Conservation (phyloP, 2,888 invertebrate species). For the Sminthurinus aureus region DNA sequence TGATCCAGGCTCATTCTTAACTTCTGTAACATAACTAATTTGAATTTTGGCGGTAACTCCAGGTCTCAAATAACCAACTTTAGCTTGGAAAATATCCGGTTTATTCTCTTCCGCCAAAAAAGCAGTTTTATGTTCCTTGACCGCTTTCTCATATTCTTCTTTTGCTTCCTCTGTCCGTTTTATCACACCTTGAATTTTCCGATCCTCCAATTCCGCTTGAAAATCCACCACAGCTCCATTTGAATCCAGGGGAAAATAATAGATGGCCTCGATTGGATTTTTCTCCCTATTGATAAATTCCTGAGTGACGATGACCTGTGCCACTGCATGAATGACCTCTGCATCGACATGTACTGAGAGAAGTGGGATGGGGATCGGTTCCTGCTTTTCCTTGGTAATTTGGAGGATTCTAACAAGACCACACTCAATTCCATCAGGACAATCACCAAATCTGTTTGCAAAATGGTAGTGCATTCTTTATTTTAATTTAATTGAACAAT, state of each 20-base stretch:
- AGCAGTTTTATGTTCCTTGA: conserved; percentile 47
- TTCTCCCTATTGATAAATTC: conserved; percentile 56
- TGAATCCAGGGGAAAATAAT: conserved; percentile 35
- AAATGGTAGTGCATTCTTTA: no score
- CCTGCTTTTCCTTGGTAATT: conserved; percentile 41
- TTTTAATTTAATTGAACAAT: no score
- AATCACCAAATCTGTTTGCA: background rate
- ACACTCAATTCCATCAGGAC: background rate
- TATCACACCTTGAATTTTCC: conserved; percentile 45
- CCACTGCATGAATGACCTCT: conserved; percentile 50
- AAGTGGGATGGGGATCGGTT: conserved; percentile 44
- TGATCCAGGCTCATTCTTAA: conserved; percentile 55
- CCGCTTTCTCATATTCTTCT: conserved; percentile 54
- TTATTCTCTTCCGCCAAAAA: conserved; percentile 55
- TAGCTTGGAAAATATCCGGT: conserved; percentile 56
- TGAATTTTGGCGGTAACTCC: conserved; percentile 55
- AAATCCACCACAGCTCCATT: conserved; percentile 38
- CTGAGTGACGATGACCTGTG: conserved; percentile 53
- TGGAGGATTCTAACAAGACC: background rate
- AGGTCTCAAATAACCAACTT: conserved; percentile 56
- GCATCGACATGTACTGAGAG: conserved; percentile 37
- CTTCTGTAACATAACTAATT: conserved; percentile 57
- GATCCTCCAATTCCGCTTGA: conserved; percentile 54
- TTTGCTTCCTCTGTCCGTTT: conserved; percentile 55
- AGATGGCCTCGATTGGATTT: conserved; percentile 58